phyloP scores from a whole-genome alignment of 2,113 vertebrate genomes.

The Cryptotis parvus region DNA sequence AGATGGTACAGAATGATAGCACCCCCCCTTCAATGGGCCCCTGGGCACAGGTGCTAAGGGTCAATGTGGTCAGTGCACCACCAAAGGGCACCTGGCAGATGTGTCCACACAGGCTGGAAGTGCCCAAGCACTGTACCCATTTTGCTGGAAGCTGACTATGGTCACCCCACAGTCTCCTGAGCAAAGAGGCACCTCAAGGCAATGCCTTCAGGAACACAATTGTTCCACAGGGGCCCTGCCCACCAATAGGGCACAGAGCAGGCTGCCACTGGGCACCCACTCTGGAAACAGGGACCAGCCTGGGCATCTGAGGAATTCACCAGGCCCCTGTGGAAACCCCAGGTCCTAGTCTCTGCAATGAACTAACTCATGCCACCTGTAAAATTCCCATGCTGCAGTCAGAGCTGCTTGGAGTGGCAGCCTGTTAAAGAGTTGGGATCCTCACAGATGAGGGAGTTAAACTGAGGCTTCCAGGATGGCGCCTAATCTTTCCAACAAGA shows the following conservation, averaged over 20 bases:
- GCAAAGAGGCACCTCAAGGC: not conserved
- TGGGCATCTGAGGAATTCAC: not conserved
- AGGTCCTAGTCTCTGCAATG: not conserved
- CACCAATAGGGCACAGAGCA: not conserved
- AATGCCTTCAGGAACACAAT: not conserved
- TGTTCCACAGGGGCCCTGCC: not conserved
- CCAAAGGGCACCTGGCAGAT: not conserved
- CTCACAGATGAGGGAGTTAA: not conserved
- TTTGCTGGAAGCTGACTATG: not conserved
- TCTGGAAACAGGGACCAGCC: not conserved
- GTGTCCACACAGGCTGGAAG: not conserved
- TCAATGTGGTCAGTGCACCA: too few relatives aligned
- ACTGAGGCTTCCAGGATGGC: not conserved
- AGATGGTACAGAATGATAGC: not conserved
- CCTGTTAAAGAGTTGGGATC: constrained; percentile 10
- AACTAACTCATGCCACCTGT: not conserved
- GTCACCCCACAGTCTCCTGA: fast-evolving
- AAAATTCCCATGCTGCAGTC: not conserved
- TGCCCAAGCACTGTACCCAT: not conserved
- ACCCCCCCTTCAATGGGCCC: not conserved
- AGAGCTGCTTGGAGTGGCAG: not conserved
- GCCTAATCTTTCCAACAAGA: constrained; percentile 1
- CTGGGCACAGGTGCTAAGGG: fast-evolving
- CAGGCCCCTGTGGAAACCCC: not conserved
- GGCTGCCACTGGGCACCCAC: not conserved